Evolutionary conservation across 2,113 vertebrate species (phyloP), one percentile per base, ranked within the genome.

Genomic region (Larimichthys crocea): DNA sequence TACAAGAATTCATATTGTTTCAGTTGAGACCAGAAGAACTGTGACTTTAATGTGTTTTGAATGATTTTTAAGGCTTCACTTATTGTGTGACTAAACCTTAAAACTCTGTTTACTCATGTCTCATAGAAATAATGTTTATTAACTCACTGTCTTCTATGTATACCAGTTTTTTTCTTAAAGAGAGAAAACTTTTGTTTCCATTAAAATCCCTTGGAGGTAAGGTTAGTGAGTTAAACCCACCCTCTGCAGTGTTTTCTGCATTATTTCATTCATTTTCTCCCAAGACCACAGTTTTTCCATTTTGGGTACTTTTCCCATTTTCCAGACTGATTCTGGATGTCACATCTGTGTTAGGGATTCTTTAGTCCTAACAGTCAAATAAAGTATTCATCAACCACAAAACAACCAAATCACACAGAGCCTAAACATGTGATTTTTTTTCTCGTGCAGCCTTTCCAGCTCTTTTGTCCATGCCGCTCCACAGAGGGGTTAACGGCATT

Each of bases 401-500:
- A 82, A 74, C 15, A 61, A 8, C 75, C 16, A 78, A 79, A 59
- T 49, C 74, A 60, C 5, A 19, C 44, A 29, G 19, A 55, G 35
- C 67, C 79, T 65, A 74, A 82, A 79, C 76, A 67, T 29, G 63
- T 59, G 19, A 76, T 76, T 67, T 67, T 56, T 12, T 66, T 22
- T 7, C 5, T 72, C 2, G 0, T 68, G 76, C 42, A 52, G 70
- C 59, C 29, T 17, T 11, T 79, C 19, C 29, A 52, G 56, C 63
- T 78, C 84, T 85, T 90, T 94, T 92, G 91, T 93, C 83, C 84
- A 70, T 22, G 64, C n/a, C 22, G 65, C 80, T 88, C 84, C 71
- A 88, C 85, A 86, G 86, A 94, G 92, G 92, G 94, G 94, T 93
- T 94, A 94, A 94, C 88, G 86, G 82, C 86, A 89, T 91, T 66